These are phyloP conservation scores for Hippopotamyrus pictus DNA, from an alignment of 2,797 vertebrate genomes.

Conservation along the genomic window DNA sequence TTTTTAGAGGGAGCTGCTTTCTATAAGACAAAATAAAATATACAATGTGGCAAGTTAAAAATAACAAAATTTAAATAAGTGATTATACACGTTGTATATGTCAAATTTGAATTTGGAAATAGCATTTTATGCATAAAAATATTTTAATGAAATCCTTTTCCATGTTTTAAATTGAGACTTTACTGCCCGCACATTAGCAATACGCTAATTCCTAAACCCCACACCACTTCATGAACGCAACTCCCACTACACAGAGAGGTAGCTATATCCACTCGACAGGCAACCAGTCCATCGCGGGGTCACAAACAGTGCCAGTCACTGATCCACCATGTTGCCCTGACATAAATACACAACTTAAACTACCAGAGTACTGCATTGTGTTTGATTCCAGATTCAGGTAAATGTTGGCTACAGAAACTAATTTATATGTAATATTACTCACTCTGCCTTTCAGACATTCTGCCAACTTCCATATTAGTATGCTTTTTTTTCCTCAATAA, in stretches of 20 bases:
- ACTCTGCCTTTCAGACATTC: not conserved
- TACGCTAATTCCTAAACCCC: not conserved
- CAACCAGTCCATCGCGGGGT: not conserved
- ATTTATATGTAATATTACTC: not conserved
- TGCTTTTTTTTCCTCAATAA: not conserved
- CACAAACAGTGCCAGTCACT: not conserved
- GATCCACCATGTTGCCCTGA: not conserved
- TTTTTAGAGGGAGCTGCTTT: not conserved
- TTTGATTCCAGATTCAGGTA: not conserved
- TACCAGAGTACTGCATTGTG: not conserved
- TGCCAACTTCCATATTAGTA: not conserved
- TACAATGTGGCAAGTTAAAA: not conserved
- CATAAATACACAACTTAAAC: not conserved
- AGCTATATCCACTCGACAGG: not conserved
- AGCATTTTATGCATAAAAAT: not conserved
- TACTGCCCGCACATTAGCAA: not conserved
- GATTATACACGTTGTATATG: not conserved
- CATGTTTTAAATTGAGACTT: not conserved
- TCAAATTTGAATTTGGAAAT: not conserved
- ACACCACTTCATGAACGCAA: not conserved
- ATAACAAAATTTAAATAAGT: not conserved
- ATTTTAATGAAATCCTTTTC: not conserved
- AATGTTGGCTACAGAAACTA: not conserved
- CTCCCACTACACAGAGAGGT: not conserved
- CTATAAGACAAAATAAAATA: not conserved